phyloP scores from a whole-genome alignment of 2,113 vertebrate species.

The Hemibagrus wyckioides region DNA sequence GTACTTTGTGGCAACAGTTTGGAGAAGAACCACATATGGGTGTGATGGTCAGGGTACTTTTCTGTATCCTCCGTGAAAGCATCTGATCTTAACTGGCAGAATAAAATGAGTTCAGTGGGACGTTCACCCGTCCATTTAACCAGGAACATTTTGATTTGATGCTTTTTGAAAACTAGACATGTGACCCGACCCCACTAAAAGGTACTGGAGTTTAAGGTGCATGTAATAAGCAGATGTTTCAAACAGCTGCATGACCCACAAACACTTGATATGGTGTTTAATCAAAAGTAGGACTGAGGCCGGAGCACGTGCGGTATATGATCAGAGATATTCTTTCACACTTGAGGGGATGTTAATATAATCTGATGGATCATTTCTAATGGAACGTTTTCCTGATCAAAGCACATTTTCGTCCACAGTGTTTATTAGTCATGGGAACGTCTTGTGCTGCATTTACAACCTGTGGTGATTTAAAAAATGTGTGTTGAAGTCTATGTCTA shows the following conservation, averaged over 20 bases:
- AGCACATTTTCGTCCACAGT: neutral
- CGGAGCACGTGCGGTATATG: neutral
- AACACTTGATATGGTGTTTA: neutral
- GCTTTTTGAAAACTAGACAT: neutral
- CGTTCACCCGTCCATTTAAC: neutral
- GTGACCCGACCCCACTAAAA: neutral
- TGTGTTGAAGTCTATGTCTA: neutral
- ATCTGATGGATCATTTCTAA: neutral
- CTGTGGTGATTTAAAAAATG: neutral
- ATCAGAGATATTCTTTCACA: neutral
- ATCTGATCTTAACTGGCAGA: neutral
- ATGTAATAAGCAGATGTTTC: conserved; percentile 16
- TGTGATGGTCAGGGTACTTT: neutral
- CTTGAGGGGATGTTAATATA: neutral
- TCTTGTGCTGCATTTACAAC: neutral
- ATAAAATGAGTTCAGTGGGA: neutral
- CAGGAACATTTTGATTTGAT: neutral
- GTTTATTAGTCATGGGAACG: neutral
- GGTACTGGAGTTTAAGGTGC: neutral
- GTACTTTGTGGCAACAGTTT: neutral
- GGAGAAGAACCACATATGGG: too few relatives aligned
- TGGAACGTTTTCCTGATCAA: neutral
- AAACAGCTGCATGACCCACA: neutral
- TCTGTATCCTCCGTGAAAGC: neutral
- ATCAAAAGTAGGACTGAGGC: neutral